A percentile compares a stretch with the other conserved stretches of the same genome.
phyloP scores from a whole-genome alignment of 2,113 vertebrate species.

The Petrocephalus zakoni region DNA sequence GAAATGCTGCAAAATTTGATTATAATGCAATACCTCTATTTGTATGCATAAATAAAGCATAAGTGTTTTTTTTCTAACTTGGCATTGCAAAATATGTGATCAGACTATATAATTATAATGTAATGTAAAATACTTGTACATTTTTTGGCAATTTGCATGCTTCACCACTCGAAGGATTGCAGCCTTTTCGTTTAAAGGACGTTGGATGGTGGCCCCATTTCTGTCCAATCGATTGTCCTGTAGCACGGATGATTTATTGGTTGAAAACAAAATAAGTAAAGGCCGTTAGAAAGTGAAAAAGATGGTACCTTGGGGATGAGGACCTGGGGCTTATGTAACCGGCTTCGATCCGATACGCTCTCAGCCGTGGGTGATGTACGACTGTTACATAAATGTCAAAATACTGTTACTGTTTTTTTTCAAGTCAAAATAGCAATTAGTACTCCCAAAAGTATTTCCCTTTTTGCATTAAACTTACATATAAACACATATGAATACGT shows the following conservation, averaged over 20 bases:
- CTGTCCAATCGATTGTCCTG: neutral
- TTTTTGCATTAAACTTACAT: neutral
- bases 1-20: neutral
- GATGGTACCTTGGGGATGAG: neutral
- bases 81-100: neutral
- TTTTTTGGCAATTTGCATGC: neutral
- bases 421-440: neutral
- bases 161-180: neutral
- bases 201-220: neutral
- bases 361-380: neutral
- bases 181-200: neutral
- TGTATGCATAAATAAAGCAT: neutral
- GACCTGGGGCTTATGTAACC: slow-evolving; percentile 16
- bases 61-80: neutral
- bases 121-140: neutral
- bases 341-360: neutral
- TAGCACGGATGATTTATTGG: neutral
- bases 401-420: neutral
- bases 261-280: neutral
- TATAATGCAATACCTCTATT: neutral
- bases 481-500: neutral
- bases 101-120: neutral
- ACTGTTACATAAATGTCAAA: slow-evolving; percentile 11
- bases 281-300: neutral
- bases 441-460: neutral